A percentile compares a stretch with the other conserved stretches of the same genome.
Conservation (phyloP, 2,113 vertebrate genomes). For the Etia nguti region DNA sequence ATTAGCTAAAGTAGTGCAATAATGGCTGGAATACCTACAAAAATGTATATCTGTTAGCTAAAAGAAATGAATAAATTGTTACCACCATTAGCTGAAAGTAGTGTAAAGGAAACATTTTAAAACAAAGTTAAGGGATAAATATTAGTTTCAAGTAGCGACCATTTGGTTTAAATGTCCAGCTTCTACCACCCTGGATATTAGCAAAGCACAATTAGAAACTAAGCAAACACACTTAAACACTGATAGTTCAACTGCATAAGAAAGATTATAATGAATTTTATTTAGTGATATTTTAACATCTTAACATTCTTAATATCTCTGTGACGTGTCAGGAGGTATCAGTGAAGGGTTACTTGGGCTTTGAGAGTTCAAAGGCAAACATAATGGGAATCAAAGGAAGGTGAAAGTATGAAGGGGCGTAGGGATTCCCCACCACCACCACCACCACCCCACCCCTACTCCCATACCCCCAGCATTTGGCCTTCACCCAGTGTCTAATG, state of each 20-base stretch:
- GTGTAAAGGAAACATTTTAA: background rate
- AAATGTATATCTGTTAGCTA: background rate
- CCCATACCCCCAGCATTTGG: constrained; percentile 45
- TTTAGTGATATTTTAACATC: background rate
- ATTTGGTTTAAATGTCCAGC: background rate
- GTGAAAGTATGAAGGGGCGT: background rate
- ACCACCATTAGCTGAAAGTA: background rate
- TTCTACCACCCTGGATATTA: background rate
- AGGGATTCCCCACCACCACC: constrained; percentile 3
- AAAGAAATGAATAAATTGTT: background rate
- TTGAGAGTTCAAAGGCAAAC: background rate
- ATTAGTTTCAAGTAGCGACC: background rate
- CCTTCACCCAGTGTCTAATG: constrained; percentile 58
- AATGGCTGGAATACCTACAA: background rate
- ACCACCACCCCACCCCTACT: background rate
- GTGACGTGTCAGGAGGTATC: background rate
- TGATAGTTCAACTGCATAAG: background rate
- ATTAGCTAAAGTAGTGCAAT: background rate
- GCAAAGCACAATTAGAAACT: background rate
- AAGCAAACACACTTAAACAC: background rate
- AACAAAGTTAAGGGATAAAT: rapidly evolving
- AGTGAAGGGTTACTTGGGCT: background rate
- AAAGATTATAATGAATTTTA: background rate
- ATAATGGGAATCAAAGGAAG: background rate
- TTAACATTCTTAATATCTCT: background rate